These are phyloP conservation scores for Synergus laeviventris DNA, from an alignment of 2,888 invertebrate genomes.

Conservation along the genomic window DNA sequence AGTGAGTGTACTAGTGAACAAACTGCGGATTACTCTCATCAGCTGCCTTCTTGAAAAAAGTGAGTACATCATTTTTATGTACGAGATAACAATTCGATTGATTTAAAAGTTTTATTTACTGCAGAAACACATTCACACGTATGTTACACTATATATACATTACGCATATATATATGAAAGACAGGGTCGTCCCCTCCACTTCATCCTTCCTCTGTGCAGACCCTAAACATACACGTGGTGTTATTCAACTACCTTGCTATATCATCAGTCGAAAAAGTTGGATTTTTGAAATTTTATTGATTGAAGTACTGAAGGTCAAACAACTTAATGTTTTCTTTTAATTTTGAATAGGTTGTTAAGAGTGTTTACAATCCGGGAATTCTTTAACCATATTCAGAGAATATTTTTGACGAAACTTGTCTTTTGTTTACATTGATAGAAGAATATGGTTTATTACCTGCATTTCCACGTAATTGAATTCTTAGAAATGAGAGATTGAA, in stretches of 20 bases:
- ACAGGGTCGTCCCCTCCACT: neutral
- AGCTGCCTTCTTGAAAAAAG: constrained; percentile 59
- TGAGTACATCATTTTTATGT: constrained; percentile 58
- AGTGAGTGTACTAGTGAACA: constrained; percentile 56
- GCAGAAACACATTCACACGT: neutral
- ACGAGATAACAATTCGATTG: neutral
- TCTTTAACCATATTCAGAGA: too few relatives aligned
- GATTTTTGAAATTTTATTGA: too few relatives aligned
- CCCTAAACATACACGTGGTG: constrained; percentile 42
- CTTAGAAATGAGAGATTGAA: too few relatives aligned
- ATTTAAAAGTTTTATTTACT: neutral
- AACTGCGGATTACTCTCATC: constrained; percentile 60
- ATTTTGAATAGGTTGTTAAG: too few relatives aligned
- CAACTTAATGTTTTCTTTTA: too few relatives aligned
- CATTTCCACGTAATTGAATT: too few relatives aligned
- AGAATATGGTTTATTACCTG: too few relatives aligned
- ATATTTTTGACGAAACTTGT: too few relatives aligned
- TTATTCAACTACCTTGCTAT: constrained; percentile 32
- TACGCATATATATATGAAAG: neutral
- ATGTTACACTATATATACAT: neutral
- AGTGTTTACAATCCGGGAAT: too few relatives aligned
- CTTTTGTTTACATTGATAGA: too few relatives aligned
- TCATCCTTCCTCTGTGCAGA: neutral
- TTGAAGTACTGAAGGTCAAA: too few relatives aligned
- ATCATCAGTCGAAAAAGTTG: neutral